phyloP scores from a whole-genome alignment of 1,140 invertebrate genomes.

The Pemphigus obesinymphae region DNA sequence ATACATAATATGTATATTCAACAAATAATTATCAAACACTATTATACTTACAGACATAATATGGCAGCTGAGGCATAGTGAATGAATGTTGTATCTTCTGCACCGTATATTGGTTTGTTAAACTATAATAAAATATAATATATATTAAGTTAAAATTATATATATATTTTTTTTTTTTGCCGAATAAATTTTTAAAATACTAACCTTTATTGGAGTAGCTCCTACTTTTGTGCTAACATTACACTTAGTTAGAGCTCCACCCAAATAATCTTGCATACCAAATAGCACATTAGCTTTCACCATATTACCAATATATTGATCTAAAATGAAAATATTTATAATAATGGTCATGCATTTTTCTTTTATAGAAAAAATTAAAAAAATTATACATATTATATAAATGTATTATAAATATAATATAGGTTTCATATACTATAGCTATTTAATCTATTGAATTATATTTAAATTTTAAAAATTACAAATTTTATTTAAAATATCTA shows the following conservation, averaged over 20 bases:
- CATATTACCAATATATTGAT: slow-evolving; percentile 47
- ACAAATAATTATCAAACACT: too few species aligned
- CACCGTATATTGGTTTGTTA: slow-evolving; percentile 75
- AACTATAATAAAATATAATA: slow-evolving; percentile 46
- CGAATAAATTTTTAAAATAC: background rate
- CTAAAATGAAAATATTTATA: too few species aligned
- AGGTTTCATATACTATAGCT: too few species aligned
- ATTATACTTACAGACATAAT: slow-evolving; percentile 73
- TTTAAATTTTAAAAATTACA: too few species aligned
- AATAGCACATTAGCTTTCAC: slow-evolving; percentile 40
- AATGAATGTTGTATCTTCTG: slow-evolving; percentile 79
- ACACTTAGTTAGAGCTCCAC: background rate
- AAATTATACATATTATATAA: too few species aligned
- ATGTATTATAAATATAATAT: too few species aligned
- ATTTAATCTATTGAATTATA: too few species aligned
- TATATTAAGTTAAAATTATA: too few species aligned
- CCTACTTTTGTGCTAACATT: slow-evolving; percentile 34
- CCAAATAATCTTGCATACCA: slow-evolving; percentile 29
- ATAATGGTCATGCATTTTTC: too few species aligned
- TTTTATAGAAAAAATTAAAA: too few species aligned
- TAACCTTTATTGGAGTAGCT: slow-evolving; percentile 9
- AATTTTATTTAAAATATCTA: too few species aligned
- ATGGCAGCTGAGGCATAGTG: slow-evolving; percentile 93
- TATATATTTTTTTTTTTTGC: background rate
- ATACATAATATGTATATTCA: too few species aligned